These are phyloP conservation scores for Salvelinus alpinus DNA, from an alignment of 2,113 vertebrate species.

Conservation along the genomic window DNA sequence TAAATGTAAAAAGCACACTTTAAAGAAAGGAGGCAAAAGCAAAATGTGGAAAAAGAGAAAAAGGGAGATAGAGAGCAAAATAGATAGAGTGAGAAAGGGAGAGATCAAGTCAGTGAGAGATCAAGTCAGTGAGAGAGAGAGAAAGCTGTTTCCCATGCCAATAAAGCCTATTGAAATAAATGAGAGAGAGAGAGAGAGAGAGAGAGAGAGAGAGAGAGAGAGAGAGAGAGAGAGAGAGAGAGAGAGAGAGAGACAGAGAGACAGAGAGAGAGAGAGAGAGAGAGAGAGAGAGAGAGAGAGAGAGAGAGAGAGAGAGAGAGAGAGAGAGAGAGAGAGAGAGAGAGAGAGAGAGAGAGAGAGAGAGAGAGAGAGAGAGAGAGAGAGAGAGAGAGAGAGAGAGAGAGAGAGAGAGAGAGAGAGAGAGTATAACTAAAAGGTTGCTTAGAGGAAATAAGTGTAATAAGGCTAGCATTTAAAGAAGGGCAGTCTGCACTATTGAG, in stretches of 20 bases:
- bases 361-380: conserved; percentile 10
- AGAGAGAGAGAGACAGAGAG: background rate
- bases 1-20: background rate
- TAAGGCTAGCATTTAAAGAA: no score
- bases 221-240: conserved; percentile 20
- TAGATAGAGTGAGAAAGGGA: conserved; percentile 5
- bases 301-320: conserved; percentile 17
- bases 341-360: conserved; percentile 26
- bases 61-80: conserved; percentile 11
- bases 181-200: conserved; percentile 26
- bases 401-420: background rate
- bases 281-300: conserved; percentile 19
- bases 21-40: background rate
- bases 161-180: no score
- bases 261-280: conserved; percentile 21
- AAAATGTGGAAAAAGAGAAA: background rate
- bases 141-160: background rate
- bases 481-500: no score
- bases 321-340: conserved; percentile 28
- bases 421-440: no score
- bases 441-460: no score
- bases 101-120: background rate
- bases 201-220: conserved; percentile 25
- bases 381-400: background rate
- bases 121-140: conserved; percentile 1